Evolutionary conservation across 1,140 invertebrate species (phyloP), one percentile per base, ranked within the genome.

Genomic region (Drosophila cardini): DNA sequence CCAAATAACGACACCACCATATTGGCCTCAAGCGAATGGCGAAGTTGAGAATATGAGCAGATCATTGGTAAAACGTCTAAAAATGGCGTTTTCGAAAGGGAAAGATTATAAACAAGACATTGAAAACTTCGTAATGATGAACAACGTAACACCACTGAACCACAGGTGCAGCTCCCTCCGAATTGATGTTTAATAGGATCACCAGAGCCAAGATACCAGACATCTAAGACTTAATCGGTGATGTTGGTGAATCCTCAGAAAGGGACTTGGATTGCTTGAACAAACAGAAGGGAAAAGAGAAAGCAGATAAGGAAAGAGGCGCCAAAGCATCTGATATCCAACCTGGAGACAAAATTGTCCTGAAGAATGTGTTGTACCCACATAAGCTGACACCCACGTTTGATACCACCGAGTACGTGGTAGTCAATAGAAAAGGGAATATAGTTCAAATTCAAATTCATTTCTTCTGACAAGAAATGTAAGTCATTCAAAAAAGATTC

Each of bases 181-280:
- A 70, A 34, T 42, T 78, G 36, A 74, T 78, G 67, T 78, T 71
- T 38, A 70, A 56, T 26, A 21, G 65, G 32, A 38, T 65, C 0
- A 46, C 71, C 21, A 18, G 61, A 0, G 61, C 74, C 21, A 71
- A 78, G 55, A 53, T 73, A 2, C 65, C 64, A 53, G 53, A 26
- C 9, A 36, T 36, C 3, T 3, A 21, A 21, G 21, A 21, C 21
- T 21, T 21, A 21, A 3, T 2, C 8, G 11, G 11, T 10, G 34
- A 36, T 36, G 11, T 36, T 36, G 34, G 11, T 36, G 34, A 36
- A 36, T 36, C 34, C 11, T 2, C 34, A 10, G 7, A 36, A 36
- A 36, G 34, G 2, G 34, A 36, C 9, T 10, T 8, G 7, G 34
- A 10, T 36, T 9, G 34, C 7, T 8, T 36, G 1, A 8, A 9